These are phyloP conservation scores for Phrynocephalus versicolor DNA, from an alignment of 2,113 vertebrate species.

Conservation along the genomic window DNA sequence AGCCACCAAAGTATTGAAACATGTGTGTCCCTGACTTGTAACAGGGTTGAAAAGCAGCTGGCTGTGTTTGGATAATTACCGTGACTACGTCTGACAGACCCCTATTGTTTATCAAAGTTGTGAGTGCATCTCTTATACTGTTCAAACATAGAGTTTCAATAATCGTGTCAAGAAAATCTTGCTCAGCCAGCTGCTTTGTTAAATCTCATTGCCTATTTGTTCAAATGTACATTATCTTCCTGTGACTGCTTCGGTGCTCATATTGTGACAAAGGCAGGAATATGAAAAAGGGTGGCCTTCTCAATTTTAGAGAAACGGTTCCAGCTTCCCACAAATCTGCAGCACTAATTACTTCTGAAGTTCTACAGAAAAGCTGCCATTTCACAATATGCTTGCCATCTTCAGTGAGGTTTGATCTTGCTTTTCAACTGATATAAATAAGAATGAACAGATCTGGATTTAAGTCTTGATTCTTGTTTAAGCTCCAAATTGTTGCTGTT, in stretches of 20 bases:
- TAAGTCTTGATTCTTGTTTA: slow-evolving; percentile 16
- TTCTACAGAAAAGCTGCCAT: neutral
- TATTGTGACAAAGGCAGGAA: slow-evolving; percentile 10
- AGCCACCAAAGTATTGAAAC: slow-evolving; percentile 35
- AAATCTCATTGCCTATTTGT: slow-evolving; percentile 44
- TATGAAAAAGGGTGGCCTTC: slow-evolving; percentile 15
- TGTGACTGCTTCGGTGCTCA: slow-evolving; percentile 18
- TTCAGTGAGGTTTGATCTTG: slow-evolving; percentile 7
- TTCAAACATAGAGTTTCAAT: slow-evolving; percentile 37
- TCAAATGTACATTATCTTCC: slow-evolving; percentile 26
- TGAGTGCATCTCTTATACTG: slow-evolving; percentile 46
- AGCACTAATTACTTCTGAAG: slow-evolving; percentile 13
- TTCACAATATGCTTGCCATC: slow-evolving; percentile 8
- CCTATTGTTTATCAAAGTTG: slow-evolving; percentile 36
- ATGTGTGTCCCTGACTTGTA: slow-evolving; percentile 16
- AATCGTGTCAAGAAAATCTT: slow-evolving; percentile 47
- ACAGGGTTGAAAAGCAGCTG: slow-evolving; percentile 35
- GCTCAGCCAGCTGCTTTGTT: slow-evolving; percentile 33
- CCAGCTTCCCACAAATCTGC: slow-evolving; percentile 19
- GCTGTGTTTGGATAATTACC: slow-evolving; percentile 57
- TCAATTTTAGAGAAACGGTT: neutral
- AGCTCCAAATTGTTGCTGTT: neutral
- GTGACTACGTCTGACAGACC: slow-evolving; percentile 40
- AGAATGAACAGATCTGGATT: neutral
- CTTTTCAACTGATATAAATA: slow-evolving; percentile 30